These are phyloP conservation scores for Metopolophium dirhodum DNA, from an alignment of 1,140 invertebrate species.

Conservation along the genomic window DNA sequence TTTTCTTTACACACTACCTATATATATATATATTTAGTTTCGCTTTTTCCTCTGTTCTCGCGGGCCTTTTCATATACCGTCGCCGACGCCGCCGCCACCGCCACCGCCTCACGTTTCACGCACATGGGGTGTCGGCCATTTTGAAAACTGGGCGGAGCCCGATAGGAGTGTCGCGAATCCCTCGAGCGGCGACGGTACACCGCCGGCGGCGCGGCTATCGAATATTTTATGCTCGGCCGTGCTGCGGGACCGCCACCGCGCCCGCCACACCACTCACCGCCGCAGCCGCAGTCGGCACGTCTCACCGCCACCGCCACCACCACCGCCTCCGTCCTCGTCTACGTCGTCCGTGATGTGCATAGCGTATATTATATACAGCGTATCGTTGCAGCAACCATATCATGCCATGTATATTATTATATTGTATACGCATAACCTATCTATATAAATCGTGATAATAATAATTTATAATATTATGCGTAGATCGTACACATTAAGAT, in stretches of 20 bases:
- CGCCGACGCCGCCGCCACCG: neutral
- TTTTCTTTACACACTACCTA: neutral
- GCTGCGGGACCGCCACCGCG: neutral
- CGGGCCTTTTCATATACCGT: slow-evolving; percentile 8
- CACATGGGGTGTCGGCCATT: slow-evolving; percentile 39
- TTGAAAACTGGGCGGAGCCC: slow-evolving; percentile 46
- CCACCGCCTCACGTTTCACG: neutral
- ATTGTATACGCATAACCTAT: too few relatives aligned
- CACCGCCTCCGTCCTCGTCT: neutral
- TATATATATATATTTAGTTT: slow-evolving; percentile 2
- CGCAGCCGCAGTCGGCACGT: neutral
- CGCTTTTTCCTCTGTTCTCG: neutral
- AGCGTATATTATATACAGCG: neutral
- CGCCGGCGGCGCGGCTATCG: slow-evolving; percentile 30
- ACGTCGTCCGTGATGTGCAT: neutral
- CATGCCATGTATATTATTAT: neutral
- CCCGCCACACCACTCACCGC: neutral
- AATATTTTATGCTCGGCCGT: slow-evolving; percentile 15
- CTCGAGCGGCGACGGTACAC: neutral
- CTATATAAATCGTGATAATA: too few relatives aligned
- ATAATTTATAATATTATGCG: too few relatives aligned
- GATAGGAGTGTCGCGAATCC: slow-evolving; percentile 56
- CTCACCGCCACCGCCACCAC: neutral
- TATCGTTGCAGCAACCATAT: neutral
- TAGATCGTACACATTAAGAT: too few relatives aligned